Conservation (phyloP, 2,888 invertebrate genomes). For the Melieria picta region DNA sequence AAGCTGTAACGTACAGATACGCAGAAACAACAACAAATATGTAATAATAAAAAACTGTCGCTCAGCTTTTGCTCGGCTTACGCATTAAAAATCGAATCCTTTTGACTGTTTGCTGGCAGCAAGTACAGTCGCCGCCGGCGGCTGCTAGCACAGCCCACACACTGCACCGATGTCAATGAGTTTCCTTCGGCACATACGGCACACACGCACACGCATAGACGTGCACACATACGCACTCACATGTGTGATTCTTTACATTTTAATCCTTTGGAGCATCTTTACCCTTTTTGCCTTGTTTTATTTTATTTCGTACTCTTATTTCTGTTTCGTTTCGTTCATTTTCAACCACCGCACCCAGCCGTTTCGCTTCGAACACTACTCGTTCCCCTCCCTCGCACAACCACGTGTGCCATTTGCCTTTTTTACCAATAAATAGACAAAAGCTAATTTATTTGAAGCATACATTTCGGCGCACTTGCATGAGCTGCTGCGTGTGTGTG, state of each 20-base stretch:
- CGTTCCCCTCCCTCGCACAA: neutral
- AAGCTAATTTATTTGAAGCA: constrained; percentile 60
- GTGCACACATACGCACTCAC: neutral
- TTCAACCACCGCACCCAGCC: neutral
- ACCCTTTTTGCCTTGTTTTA: neutral
- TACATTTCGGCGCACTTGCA: constrained; percentile 52
- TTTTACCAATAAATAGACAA: constrained; percentile 35
- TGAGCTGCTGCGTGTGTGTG: neutral
- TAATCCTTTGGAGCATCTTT: neutral
- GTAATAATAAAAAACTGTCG: neutral
- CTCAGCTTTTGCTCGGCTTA: constrained; percentile 47
- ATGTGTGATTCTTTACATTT: constrained; percentile 2
- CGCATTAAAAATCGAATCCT: constrained; percentile 57
- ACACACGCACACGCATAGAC: neutral
- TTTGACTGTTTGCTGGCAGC: constrained; percentile 7
- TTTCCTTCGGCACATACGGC: neutral
- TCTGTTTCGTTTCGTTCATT: neutral
- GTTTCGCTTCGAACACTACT: neutral
- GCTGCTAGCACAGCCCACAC: constrained; percentile 26
- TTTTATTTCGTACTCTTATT: neutral
- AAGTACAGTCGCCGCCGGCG: constrained; percentile 1
- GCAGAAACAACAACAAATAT: neutral
- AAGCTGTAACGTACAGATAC: too few species aligned
- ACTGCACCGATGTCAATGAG: constrained; percentile 22
- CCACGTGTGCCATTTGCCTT: neutral